Percentiles rank a stretch among this genome's conserved stretches.
These are phyloP conservation scores for Emmelina monodactyla DNA, from an alignment of 2,888 invertebrate genomes.

Conservation along the genomic window DNA sequence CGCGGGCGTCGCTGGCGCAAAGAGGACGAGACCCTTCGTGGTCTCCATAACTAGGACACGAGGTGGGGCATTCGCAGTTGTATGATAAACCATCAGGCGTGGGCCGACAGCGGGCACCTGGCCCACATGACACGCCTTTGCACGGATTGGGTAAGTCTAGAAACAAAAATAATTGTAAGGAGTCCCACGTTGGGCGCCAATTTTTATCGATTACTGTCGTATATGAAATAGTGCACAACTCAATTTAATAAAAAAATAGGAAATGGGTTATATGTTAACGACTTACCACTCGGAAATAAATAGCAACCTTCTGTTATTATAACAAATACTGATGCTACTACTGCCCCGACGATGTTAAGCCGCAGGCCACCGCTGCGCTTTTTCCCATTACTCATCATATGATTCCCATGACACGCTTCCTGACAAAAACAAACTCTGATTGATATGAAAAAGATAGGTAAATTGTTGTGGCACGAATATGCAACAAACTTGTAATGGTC, in stretches of 20 bases:
- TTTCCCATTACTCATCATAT: slow-evolving; percentile 25
- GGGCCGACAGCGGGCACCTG: slow-evolving; percentile 77
- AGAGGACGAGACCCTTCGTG: slow-evolving; percentile 80
- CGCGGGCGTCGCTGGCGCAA: slow-evolving; percentile 84
- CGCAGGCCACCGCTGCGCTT: not conserved
- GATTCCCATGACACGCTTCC: not conserved
- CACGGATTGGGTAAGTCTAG: slow-evolving; percentile 75
- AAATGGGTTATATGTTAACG: too few relatives aligned
- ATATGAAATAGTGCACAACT: not conserved
- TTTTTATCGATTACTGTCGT: not conserved
- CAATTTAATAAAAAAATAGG: slow-evolving; percentile 7
- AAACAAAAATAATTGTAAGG: not conserved
- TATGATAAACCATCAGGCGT: slow-evolving; percentile 74
- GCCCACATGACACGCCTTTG: slow-evolving; percentile 78
- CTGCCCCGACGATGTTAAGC: not conserved
- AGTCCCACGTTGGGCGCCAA: not conserved
- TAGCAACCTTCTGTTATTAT: slow-evolving; percentile 49
- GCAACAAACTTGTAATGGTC: too few relatives aligned
- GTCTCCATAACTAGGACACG: slow-evolving; percentile 85
- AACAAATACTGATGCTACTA: slow-evolving; percentile 18
- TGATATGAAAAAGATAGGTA: too few relatives aligned
- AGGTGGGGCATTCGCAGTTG: slow-evolving; percentile 79
- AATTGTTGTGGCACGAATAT: too few relatives aligned
- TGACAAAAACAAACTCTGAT: too few relatives aligned
- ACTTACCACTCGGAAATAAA: slow-evolving; percentile 62